Conservation (phyloP, 2,113 vertebrate genomes). For the Sula dactylatra region DNA sequence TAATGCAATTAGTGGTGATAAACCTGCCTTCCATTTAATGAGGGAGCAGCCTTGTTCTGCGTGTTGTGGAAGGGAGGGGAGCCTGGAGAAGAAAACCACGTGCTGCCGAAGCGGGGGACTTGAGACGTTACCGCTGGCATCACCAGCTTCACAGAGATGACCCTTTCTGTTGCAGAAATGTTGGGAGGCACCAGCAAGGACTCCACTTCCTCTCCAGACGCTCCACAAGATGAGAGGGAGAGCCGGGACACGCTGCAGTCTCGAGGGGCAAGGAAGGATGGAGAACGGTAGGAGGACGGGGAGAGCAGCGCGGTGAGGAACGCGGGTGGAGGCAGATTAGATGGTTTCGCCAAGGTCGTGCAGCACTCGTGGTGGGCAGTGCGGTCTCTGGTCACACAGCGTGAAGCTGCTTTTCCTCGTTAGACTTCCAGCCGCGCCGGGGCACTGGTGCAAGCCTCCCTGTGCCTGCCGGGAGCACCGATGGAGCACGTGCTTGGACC, state of each 20-base stretch:
- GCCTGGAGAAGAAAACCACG: not conserved
- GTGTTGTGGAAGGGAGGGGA: not conserved
- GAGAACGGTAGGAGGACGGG: not conserved
- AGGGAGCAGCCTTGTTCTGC: not conserved
- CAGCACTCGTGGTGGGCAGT: rapidly evolving
- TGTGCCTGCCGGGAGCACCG: rapidly evolving
- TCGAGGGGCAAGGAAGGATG: not conserved
- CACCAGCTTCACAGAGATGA: not conserved
- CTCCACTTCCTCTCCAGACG: not conserved
- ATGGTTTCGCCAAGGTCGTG: rapidly evolving
- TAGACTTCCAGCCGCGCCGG: not conserved
- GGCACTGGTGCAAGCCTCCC: not conserved
- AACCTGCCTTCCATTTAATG: slow-evolving; percentile 5
- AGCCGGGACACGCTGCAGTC: rapidly evolving
- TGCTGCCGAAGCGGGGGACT: rapidly evolving
- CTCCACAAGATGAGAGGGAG: not conserved
- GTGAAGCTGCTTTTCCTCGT: not conserved
- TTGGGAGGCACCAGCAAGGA: not conserved
- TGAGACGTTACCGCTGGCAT: not conserved
- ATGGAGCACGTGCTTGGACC: rapidly evolving
- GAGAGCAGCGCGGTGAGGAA: rapidly evolving
- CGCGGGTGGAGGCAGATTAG: rapidly evolving
- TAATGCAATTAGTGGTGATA: not conserved
- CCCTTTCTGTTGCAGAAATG: not conserved
- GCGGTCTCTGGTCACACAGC: rapidly evolving